A percentile compares a stretch with the other conserved stretches of the same genome.
Conservation (phyloP, 2,888 invertebrate genomes). For the Dorcus parallelipipedus region DNA sequence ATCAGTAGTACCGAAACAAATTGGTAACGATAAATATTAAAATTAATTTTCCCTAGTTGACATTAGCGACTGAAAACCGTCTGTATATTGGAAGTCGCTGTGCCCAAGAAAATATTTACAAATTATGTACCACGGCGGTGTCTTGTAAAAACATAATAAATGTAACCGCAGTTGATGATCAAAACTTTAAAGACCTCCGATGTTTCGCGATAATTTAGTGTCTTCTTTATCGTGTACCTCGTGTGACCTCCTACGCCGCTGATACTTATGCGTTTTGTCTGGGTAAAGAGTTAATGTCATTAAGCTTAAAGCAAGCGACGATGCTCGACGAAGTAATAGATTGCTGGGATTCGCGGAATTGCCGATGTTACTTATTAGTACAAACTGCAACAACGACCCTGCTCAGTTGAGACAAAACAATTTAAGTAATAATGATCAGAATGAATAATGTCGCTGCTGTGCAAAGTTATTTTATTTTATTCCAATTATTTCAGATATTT, state of each 20-base stretch:
- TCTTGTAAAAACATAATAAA: slow-evolving; percentile 2
- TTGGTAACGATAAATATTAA: not conserved
- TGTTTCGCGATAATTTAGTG: slow-evolving; percentile 9
- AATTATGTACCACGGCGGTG: slow-evolving; percentile 1
- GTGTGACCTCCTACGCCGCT: slow-evolving; percentile 8
- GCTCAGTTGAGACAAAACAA: no score
- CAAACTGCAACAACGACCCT: no score
- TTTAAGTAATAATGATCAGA: no score
- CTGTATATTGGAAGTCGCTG: not conserved
- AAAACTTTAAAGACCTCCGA: not conserved
- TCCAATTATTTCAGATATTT: no score
- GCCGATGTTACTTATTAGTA: no score
- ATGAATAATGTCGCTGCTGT: no score
- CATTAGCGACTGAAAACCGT: not conserved
- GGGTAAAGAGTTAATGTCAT: not conserved
- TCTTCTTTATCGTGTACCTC: slow-evolving; percentile 7
- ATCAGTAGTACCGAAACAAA: no score
- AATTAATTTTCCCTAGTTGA: not conserved
- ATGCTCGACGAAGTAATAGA: not conserved
- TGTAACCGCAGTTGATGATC: slow-evolving; percentile 4
- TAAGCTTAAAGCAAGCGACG: slow-evolving; percentile 8
- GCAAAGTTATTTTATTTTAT: no score
- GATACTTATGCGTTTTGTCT: not conserved
- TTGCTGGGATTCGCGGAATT: no score
- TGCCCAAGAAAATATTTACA: not conserved